Conservation (phyloP, 2,888 invertebrate genomes). For the Plagodis pulveraria region DNA sequence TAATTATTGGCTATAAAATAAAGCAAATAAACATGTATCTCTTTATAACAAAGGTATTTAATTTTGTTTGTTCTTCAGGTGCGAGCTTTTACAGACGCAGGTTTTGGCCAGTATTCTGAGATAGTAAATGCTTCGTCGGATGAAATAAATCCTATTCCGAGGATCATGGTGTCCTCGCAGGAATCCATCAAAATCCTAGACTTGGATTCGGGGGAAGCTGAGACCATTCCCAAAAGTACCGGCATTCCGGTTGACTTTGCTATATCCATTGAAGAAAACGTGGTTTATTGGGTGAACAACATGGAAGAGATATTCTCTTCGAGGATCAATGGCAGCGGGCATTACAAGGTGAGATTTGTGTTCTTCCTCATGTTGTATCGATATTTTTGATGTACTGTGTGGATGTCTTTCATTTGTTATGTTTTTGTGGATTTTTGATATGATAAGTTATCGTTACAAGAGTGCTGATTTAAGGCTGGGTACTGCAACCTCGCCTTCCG, state of each 20-base stretch:
- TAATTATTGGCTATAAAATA: no score
- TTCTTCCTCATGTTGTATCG: neutral
- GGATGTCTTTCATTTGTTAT: neutral
- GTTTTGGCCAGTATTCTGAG: conserved; percentile 89
- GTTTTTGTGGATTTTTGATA: no score
- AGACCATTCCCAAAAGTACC: conserved; percentile 86
- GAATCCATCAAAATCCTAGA: conserved; percentile 91
- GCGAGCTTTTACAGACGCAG: conserved; percentile 91
- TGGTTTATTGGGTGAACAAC: conserved; percentile 93
- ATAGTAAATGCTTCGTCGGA: conserved; percentile 86
- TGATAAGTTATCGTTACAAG: no score
- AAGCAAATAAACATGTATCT: no score
- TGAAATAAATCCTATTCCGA: conserved; percentile 91
- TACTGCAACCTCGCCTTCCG: no score
- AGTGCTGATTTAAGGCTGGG: no score
- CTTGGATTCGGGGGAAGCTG: conserved; percentile 88
- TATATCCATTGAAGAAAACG: conserved; percentile 88
- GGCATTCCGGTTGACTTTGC: conserved; percentile 89
- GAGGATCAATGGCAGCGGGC: conserved; percentile 81
- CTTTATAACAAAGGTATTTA: no score
- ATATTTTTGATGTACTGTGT: neutral
- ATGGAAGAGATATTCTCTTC: conserved; percentile 88
- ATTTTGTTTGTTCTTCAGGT: conserved; percentile 79
- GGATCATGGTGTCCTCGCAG: conserved; percentile 89
- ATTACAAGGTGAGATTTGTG: conserved; percentile 66